These are phyloP conservation scores for Xestia c-nigrum DNA, from an alignment of 2,888 invertebrate genomes.

Conservation along the genomic window DNA sequence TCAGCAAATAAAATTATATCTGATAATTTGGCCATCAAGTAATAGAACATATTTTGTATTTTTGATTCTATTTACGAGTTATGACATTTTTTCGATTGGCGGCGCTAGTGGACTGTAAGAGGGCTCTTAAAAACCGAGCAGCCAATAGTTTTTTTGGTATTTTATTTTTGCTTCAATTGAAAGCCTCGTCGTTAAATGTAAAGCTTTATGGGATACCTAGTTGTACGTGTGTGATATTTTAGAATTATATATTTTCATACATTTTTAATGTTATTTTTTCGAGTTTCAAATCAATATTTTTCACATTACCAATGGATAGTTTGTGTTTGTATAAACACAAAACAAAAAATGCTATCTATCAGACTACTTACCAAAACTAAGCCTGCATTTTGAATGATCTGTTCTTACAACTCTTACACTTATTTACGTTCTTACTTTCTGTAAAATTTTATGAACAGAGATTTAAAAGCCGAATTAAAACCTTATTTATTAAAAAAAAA, in stretches of 20 bases:
- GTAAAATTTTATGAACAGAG: too few relatives aligned
- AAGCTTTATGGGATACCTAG: background rate
- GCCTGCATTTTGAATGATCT: background rate
- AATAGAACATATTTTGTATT: too few relatives aligned
- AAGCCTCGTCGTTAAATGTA: constrained; percentile 9
- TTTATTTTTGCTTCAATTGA: constrained; percentile 8
- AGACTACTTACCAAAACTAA: background rate
- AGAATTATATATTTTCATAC: too few relatives aligned
- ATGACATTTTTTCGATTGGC: too few relatives aligned
- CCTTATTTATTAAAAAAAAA: background rate
- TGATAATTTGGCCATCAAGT: too few relatives aligned
- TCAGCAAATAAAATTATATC: too few relatives aligned
- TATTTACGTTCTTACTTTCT: too few relatives aligned
- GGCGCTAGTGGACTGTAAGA: too few relatives aligned
- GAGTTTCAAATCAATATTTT: background rate
- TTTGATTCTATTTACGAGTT: too few relatives aligned
- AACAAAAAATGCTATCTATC: background rate
- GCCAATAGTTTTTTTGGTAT: constrained; percentile 11
- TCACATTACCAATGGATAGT: background rate
- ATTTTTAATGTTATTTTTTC: too few relatives aligned
- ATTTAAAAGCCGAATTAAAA: background rate
- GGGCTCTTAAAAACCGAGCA: too few relatives aligned
- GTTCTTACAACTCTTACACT: too few relatives aligned
- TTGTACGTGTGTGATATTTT: background rate
- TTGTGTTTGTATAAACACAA: background rate